Evolutionary conservation across 2,797 vertebrate species (phyloP).

Genomic region (Manis javanica): DNA sequence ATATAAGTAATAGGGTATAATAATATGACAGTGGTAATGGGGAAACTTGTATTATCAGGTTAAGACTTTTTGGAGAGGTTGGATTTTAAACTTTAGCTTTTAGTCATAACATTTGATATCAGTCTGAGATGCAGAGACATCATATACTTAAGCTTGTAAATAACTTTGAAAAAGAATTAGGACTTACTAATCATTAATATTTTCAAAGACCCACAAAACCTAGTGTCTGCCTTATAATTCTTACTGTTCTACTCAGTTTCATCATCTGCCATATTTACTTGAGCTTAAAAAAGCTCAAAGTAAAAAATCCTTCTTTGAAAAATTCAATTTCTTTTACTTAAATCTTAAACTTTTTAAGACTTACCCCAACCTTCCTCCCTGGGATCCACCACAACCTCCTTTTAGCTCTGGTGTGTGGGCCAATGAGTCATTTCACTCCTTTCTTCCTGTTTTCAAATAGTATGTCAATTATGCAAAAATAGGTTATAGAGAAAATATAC

Average conservation of each 20-base stretch:
- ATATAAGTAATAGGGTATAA: not conserved
- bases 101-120: not conserved
- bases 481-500: constrained; percentile 9
- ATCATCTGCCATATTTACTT: constrained; percentile 2
- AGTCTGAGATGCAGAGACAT: not conserved
- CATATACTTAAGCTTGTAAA: not conserved
- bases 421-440: not conserved
- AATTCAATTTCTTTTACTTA: constrained; percentile 33
- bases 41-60: not conserved
- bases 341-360: not conserved
- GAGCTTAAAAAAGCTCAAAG: not conserved
- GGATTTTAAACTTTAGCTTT: constrained; percentile 4
- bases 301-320: not conserved
- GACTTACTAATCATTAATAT: not conserved
- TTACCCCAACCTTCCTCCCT: not conserved
- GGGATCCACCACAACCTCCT: not conserved
- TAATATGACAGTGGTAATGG: not conserved
- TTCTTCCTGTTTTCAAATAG: not conserved
- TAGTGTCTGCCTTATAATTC: not conserved
- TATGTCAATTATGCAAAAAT: not conserved
- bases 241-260: not conserved
- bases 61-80: not conserved
- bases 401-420: not conserved
- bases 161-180: constrained; percentile 33
- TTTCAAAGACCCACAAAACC: not conserved